phyloP scores from a whole-genome alignment of 2,888 invertebrate species.

The Helicoverpa assulta region DNA sequence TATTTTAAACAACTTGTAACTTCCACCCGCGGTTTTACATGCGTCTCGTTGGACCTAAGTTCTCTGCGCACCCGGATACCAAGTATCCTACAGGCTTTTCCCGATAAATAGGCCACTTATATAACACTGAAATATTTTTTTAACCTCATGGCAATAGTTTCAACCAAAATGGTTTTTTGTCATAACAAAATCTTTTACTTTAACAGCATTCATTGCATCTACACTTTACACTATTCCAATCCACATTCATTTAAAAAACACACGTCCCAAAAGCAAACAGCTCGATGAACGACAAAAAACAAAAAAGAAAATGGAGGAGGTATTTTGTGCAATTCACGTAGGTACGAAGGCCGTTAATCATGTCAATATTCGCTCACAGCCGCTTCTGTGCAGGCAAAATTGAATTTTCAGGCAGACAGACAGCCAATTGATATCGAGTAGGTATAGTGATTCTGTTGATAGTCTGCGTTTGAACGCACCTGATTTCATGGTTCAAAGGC shows the following conservation, averaged over 20 bases:
- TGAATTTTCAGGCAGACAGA: conserved; percentile 40
- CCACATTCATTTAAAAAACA: neutral
- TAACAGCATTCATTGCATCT: too few relatives aligned
- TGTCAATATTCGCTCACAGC: conserved; percentile 44
- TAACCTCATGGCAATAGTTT: too few relatives aligned
- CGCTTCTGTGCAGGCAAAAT: conserved; percentile 49
- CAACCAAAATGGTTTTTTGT: too few relatives aligned
- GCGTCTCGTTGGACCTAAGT: too few relatives aligned
- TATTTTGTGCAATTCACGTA: conserved; percentile 17
- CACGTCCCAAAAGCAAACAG: neutral
- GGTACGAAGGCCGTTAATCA: conserved; percentile 23
- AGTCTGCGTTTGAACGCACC: conserved; percentile 9
- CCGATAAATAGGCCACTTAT: too few relatives aligned
- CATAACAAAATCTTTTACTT: too few relatives aligned
- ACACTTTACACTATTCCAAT: too few relatives aligned
- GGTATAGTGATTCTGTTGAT: neutral
- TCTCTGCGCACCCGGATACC: too few relatives aligned
- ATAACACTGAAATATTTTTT: too few relatives aligned
- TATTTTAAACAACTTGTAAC: neutral
- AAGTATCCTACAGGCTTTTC: too few relatives aligned
- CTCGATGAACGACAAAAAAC: neutral
- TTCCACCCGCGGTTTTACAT: too few relatives aligned
- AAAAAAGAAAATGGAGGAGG: neutral
- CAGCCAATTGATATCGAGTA: conserved; percentile 11
- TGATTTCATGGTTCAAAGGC: neutral